Percentiles rank a stretch among this genome's conserved stretches.
Evolutionary conservation across 1,140 invertebrate species (phyloP).

Genomic region (Pinna nobilis): DNA sequence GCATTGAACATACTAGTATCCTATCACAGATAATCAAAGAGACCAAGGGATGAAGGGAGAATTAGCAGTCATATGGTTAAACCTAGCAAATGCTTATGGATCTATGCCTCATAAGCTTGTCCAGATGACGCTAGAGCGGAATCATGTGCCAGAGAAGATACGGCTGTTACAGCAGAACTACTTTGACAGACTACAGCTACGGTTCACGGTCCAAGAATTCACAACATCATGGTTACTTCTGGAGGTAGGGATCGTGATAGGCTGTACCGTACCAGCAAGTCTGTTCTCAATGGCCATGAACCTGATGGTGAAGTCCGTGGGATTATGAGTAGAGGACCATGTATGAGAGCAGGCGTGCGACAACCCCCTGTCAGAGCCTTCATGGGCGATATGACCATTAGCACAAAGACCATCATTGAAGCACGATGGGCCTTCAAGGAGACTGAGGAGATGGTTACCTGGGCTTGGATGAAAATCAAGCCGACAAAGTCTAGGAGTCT

Average conservation of each 20-base stretch:
- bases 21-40: neutral
- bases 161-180: neutral
- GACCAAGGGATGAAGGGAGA: constrained; percentile 19
- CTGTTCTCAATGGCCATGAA: constrained; percentile 34
- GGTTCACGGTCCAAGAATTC: constrained; percentile 25
- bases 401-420: constrained; percentile 14
- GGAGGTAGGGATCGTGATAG: constrained; percentile 18
- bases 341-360: neutral
- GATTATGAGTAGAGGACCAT: constrained; percentile 2
- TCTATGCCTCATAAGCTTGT: constrained; percentile 42
- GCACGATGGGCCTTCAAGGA: constrained; percentile 18
- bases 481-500: constrained; percentile 10
- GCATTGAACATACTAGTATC: neutral
- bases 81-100: constrained; percentile 46
- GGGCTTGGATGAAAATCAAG: constrained; percentile 31
- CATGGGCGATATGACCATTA: constrained; percentile 37
- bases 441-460: constrained; percentile 7
- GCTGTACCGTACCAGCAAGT: neutral
- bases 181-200: constrained; percentile 15
- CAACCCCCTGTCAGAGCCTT: constrained; percentile 27
- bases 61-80: constrained; percentile 44
- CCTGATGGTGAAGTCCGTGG: constrained; percentile 28
- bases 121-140: constrained; percentile 7
- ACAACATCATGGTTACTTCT: constrained; percentile 32
- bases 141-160: constrained; percentile 18